Evolutionary conservation across 1,140 invertebrate species (phyloP).

Genomic region (Bemisia tabaci): DNA sequence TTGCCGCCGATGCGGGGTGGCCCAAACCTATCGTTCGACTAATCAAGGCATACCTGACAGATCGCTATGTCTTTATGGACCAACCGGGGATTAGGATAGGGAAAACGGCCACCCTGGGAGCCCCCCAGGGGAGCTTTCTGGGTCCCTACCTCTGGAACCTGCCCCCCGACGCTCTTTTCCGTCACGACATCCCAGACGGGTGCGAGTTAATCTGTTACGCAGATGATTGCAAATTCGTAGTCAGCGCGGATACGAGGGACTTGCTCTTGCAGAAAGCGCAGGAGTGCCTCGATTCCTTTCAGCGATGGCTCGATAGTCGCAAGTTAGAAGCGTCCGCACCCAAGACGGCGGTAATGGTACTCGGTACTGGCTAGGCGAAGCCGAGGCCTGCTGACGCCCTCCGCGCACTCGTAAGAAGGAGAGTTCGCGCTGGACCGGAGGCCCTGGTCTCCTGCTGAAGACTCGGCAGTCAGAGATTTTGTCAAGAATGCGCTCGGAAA

Average conservation of each 20-base stretch:
- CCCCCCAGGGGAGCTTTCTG: slow-evolving; percentile 25
- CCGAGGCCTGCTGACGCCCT: too few relatives aligned
- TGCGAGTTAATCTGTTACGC: slow-evolving; percentile 21
- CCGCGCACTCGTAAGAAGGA: too few relatives aligned
- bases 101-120: slow-evolving; percentile 5
- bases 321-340: not conserved
- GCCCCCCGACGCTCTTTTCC: slow-evolving; percentile 24
- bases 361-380: not conserved
- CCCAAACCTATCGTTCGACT: too few relatives aligned
- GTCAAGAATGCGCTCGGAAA: too few relatives aligned
- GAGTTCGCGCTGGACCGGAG: too few relatives aligned
- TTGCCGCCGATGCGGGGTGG: too few relatives aligned
- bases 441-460: too few relatives aligned
- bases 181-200: slow-evolving; percentile 18
- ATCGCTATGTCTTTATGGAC: too few relatives aligned
- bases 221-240: slow-evolving; percentile 24
- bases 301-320: not conserved
- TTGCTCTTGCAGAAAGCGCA: not conserved
- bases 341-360: slow-evolving; percentile 1
- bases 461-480: too few relatives aligned
- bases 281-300: not conserved
- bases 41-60: too few relatives aligned
- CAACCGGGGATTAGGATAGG: too few relatives aligned
- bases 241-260: not conserved
- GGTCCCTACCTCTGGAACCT: slow-evolving; percentile 27